phyloP scores from a whole-genome alignment of 2,113 vertebrate genomes.

The Zosterops japonicus region DNA sequence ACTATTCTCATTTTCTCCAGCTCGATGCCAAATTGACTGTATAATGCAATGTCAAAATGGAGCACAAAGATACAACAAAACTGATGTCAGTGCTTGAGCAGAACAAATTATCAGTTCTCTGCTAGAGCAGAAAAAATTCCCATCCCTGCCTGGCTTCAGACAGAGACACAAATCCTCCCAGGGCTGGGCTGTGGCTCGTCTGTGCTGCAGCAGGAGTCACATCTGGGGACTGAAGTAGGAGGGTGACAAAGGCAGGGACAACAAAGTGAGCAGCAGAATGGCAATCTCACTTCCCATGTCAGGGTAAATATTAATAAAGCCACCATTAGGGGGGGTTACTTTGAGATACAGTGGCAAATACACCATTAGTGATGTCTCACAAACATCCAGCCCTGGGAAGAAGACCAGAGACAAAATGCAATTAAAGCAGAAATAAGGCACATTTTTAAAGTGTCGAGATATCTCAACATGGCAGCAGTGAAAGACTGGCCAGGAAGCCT shows the following conservation, averaged over 20 bases:
- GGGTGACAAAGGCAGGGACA: not conserved
- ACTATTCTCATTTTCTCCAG: constrained; percentile 30
- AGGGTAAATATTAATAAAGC: not conserved
- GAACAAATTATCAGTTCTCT: constrained; percentile 17
- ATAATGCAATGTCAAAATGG: constrained; percentile 46
- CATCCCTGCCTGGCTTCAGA: not conserved
- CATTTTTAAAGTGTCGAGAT: not conserved
- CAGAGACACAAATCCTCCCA: not conserved
- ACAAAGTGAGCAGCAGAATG: not conserved
- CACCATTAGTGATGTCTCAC: not conserved
- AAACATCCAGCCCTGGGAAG: not conserved
- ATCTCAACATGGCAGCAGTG: no score
- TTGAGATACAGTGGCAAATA: not conserved
- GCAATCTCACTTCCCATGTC: not conserved
- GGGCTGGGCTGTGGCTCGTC: not conserved
- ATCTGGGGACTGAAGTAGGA: not conserved
- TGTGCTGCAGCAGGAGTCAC: not conserved
- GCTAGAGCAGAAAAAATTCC: not conserved
- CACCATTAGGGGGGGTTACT: not conserved
- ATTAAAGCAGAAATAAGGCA: not conserved
- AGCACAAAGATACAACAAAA: constrained; percentile 33
- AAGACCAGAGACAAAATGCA: not conserved
- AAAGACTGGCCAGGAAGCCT: not conserved
- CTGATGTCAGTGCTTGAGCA: not conserved
- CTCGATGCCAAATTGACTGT: constrained; percentile 30